phyloP scores from a whole-genome alignment of 2,888 invertebrate genomes.

The Cartodere bifasciata region DNA sequence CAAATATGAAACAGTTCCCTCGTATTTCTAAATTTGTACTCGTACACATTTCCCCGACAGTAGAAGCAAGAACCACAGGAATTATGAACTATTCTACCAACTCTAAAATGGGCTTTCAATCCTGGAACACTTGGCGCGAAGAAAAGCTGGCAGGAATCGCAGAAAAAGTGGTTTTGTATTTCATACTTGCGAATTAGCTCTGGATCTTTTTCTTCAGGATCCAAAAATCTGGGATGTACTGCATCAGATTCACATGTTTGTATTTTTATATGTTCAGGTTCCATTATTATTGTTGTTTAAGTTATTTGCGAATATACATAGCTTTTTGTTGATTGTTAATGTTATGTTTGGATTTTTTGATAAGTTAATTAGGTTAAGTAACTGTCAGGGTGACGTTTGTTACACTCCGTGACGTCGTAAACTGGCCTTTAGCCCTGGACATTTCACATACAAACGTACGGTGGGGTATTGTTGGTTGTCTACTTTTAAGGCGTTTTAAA shows the following conservation, averaged over 20 bases:
- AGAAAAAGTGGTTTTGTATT: constrained; percentile 13
- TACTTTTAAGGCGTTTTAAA: too few relatives aligned
- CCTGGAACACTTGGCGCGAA: constrained; percentile 13
- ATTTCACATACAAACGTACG: too few relatives aligned
- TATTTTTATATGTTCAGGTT: too few relatives aligned
- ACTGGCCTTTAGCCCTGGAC: too few relatives aligned
- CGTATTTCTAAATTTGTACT: constrained; percentile 12
- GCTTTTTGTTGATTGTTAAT: too few relatives aligned
- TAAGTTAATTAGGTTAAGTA: too few relatives aligned
- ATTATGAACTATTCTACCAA: constrained; percentile 11
- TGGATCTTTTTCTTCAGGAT: constrained; percentile 9
- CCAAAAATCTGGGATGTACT: constrained; percentile 15
- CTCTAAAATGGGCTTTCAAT: constrained; percentile 13
- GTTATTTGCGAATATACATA: too few relatives aligned
- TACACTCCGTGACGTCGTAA: too few relatives aligned
- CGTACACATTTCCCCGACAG: constrained; percentile 13
- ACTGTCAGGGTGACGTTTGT: too few relatives aligned
- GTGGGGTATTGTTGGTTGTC: too few relatives aligned
- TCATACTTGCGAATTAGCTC: constrained; percentile 11
- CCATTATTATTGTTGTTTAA: too few relatives aligned
- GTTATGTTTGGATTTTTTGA: too few relatives aligned
- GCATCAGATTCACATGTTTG: constrained; percentile 15
- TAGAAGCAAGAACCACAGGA: constrained; percentile 14
- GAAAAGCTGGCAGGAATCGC: constrained; percentile 13
- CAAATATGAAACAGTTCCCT: constrained; percentile 13